Base-by-base conservation (phyloP, 2,888 invertebrate species). In the Drepanosiphum platanoidis region DNA sequence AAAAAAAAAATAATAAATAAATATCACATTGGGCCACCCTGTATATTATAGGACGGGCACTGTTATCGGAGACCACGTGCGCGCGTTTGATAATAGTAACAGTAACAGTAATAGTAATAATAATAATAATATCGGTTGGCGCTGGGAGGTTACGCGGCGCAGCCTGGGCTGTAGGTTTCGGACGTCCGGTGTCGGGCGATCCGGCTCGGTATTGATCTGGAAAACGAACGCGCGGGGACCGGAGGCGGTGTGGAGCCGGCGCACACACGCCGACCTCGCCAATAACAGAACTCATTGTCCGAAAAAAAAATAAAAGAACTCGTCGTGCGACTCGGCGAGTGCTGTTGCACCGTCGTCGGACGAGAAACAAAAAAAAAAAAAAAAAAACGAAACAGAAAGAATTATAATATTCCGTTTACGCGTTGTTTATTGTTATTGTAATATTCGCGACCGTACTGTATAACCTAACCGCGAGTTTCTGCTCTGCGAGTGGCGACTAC, bases 281-380 rank as follows among this genome's bases (percentile, higher is more conserved):
- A 71, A 79, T 79, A 86, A 78, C 86, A 83, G 74, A 87, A 86
- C 79, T 82, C 86, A 71, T 86, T 86, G 86, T 87, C 87, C 61
- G 3, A 58, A 77, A 64, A n/a, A 74, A 82, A 27, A 74, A 68
- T 27, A 68, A 68, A 68, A 34, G 68, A 32, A 68, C 68, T 34
- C 32, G 68, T n/a, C n/a, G n/a, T n/a, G n/a, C n/a, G n/a, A n/a
- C n/a, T n/a, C 34, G 22, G 64, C 27, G n/a, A 22, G 68, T 34
- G 7, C 5, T 34, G 22, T 34, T 34, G 68, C n/a, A n/a, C n/a
- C n/a, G n/a, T n/a, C n/a, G n/a, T n/a, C n/a, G n/a, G n/a, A n/a
- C 68, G 34, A 34, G 18, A 13, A 30, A 27, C 4, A 52, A n/a
- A 42, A 34, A 42, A 72, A 72, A 36, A 46, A 72, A 46, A 46